phyloP scores from a whole-genome alignment of 2,797 vertebrate species.

The Tauraco hartlaubi region DNA sequence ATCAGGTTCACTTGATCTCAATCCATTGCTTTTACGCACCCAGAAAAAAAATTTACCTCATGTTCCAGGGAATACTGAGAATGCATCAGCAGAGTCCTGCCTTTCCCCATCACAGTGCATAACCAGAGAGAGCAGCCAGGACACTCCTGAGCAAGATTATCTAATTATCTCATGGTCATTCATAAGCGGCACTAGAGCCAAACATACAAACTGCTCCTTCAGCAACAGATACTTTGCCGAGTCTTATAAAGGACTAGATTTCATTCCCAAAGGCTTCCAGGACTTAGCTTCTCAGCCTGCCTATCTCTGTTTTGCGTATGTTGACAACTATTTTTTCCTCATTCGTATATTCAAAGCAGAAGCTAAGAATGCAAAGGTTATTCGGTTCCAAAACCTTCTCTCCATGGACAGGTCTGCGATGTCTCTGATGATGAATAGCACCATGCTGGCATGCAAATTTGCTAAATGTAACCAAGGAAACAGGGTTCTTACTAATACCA shows the following conservation, averaged over 20 bases:
- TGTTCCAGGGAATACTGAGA: neutral
- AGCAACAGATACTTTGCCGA: neutral
- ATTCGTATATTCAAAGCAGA: neutral
- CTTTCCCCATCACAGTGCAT: neutral
- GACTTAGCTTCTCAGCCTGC: neutral
- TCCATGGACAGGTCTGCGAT: neutral
- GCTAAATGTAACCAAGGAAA: slow-evolving; percentile 67
- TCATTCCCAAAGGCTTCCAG: neutral
- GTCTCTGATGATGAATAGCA: slow-evolving; percentile 34
- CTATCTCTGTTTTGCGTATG: neutral
- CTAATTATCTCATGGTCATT: neutral
- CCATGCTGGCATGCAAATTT: slow-evolving; percentile 50
- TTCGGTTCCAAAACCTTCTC: slow-evolving; percentile 24
- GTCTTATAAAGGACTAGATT: neutral
- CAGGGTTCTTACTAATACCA: neutral
- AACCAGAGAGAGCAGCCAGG: neutral
- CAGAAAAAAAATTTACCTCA: neutral
- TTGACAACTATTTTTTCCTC: neutral
- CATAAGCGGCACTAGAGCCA: neutral
- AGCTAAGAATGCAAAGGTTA: slow-evolving; percentile 31
- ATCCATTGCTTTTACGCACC: neutral
- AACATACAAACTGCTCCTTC: neutral
- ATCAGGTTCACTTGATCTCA: neutral
- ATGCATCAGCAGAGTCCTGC: neutral
- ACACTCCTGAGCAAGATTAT: neutral